Evolutionary conservation across 1,140 invertebrate genomes (phyloP).

Genomic region (Anthonomus grandis): DNA sequence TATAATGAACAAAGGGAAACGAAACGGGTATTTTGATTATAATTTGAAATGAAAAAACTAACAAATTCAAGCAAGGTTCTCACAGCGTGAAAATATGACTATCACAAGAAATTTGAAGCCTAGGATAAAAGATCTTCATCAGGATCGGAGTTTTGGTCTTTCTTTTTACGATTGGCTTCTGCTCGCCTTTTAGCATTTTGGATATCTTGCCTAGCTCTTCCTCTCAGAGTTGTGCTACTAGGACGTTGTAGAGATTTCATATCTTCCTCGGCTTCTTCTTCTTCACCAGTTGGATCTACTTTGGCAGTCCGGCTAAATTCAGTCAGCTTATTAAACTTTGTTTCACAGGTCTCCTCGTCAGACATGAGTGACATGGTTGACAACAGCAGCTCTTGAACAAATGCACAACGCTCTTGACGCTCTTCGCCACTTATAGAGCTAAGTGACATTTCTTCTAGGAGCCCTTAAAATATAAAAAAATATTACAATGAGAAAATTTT

Average conservation of each 20-base stretch:
- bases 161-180: conserved; percentile 36
- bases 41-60: not conserved
- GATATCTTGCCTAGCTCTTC: conserved; percentile 39
- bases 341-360: conserved; percentile 8
- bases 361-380: conserved; percentile 27
- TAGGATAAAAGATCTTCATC: conserved; percentile 25
- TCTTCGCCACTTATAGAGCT: conserved; percentile 35
- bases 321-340: conserved; percentile 23
- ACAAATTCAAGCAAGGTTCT: not conserved
- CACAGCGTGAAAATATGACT: conserved; percentile 19
- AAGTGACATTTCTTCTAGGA: conserved; percentile 42
- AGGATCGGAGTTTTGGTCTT: conserved; percentile 15
- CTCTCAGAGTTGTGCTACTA: conserved; percentile 30
- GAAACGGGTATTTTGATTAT: not conserved
- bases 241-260: conserved; percentile 15
- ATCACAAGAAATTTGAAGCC: conserved; percentile 21
- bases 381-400: conserved; percentile 44
- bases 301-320: conserved; percentile 22
- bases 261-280: conserved; percentile 22
- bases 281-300: conserved; percentile 9
- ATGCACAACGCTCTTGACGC: conserved; percentile 38
- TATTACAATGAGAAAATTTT: too few relatives aligned
- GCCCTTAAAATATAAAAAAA: conserved; percentile 23
- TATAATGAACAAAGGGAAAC: not conserved
- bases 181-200: conserved; percentile 41